A percentile compares a stretch with the other conserved stretches of the same genome.
Evolutionary conservation across 2,797 vertebrate genomes (phyloP).

Genomic region (Arctocebus calabarensis): DNA sequence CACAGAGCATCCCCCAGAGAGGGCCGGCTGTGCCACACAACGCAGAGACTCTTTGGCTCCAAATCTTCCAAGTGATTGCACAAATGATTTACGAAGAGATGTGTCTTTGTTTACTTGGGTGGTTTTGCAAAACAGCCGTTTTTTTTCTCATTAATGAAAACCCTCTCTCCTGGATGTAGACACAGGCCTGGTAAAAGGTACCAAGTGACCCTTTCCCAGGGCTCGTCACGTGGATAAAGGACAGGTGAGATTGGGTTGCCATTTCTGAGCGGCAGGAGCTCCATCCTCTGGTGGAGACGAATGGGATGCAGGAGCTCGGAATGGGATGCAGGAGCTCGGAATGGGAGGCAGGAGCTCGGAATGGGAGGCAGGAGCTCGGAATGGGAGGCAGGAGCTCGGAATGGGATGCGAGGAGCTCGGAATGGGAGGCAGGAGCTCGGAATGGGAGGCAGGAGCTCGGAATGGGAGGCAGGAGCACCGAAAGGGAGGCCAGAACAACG

Average conservation of each 20-base stretch:
- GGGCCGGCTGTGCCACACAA: neutral
- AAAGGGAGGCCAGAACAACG: too few relatives aligned
- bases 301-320: neutral
- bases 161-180: neutral
- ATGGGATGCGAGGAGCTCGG: neutral
- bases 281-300: neutral
- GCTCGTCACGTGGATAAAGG: conserved; percentile 38
- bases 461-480: too few relatives aligned
- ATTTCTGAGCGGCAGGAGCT: neutral
- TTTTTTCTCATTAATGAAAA: neutral
- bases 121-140: neutral
- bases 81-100: conserved; percentile 11
- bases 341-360: too few relatives aligned
- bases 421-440: too few relatives aligned
- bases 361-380: too few relatives aligned
- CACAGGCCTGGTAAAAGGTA: neutral
- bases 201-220: neutral
- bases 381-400: neutral
- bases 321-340: too few relatives aligned
- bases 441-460: too few relatives aligned
- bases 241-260: neutral
- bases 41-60: neutral
- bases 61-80: neutral
- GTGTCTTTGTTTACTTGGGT: neutral
- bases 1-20: neutral